Evolutionary conservation across 2,888 invertebrate species (phyloP).

Genomic region (Luperina nickerlii): DNA sequence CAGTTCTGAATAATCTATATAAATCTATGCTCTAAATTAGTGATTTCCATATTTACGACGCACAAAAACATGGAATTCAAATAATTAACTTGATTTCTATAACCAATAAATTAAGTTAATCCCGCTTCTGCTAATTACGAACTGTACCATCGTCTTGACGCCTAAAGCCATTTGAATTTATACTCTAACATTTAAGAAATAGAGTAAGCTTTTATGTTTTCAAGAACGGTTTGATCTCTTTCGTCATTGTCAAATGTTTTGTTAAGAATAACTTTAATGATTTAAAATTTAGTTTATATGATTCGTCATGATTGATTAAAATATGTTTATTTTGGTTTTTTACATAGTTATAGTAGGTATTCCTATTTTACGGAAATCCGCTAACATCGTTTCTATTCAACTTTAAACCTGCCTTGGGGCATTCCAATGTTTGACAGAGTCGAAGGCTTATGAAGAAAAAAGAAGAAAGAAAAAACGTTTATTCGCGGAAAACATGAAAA

Average conservation of each 20-base stretch:
- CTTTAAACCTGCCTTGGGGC: not conserved
- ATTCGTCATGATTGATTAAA: constrained; percentile 2
- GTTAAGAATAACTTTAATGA: constrained; percentile 32
- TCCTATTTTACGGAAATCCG: not conserved
- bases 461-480: no score
- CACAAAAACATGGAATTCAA: constrained; percentile 48
- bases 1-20: constrained; percentile 49
- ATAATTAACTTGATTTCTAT: constrained; percentile 62
- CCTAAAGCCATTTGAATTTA: constrained; percentile 29
- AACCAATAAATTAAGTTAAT: constrained; percentile 56
- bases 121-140: constrained; percentile 59
- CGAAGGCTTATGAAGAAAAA: constrained; percentile 15
- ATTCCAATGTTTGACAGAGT: not conserved
- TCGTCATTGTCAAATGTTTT: constrained; percentile 26
- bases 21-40: constrained; percentile 47
- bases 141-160: constrained; percentile 21
- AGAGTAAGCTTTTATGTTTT: constrained; percentile 10
- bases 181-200: not conserved
- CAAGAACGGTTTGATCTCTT: constrained; percentile 1
- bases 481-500: not conserved
- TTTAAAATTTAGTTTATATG: constrained; percentile 10
- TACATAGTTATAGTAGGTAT: not conserved
- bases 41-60: constrained; percentile 62
- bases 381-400: not conserved
- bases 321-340: not conserved